Conservation (phyloP, 2,888 invertebrate genomes). For the Apotomis capreana region DNA sequence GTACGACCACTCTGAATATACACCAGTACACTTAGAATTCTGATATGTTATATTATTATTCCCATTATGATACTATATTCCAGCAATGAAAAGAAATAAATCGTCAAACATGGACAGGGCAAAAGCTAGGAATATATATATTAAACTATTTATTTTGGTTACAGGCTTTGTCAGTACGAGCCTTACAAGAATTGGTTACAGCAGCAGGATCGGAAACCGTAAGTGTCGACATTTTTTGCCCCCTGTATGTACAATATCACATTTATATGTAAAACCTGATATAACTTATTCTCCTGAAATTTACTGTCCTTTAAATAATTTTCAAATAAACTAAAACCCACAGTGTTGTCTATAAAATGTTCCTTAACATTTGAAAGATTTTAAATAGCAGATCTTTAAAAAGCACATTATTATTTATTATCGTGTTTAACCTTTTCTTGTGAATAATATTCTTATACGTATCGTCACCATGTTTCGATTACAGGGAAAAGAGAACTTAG, state of each 20-base stretch:
- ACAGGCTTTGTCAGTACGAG: conserved; percentile 97
- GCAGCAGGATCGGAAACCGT: conserved; percentile 97
- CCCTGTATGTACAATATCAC: conserved; percentile 39
- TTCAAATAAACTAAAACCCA: conserved; percentile 45
- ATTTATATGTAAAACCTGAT: conserved; percentile 54
- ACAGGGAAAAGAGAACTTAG: conserved; percentile 82
- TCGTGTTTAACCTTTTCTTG: conserved; percentile 53
- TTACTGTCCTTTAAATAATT: conserved; percentile 54
- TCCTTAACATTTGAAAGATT: conserved; percentile 57
- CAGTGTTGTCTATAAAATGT: conserved; percentile 47
- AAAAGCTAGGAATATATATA: neutral
- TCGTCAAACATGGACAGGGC: too few species aligned
- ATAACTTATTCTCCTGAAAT: conserved; percentile 66
- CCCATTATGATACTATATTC: too few species aligned
- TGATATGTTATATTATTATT: too few species aligned
- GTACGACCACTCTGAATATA: too few species aligned
- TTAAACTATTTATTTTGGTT: conserved; percentile 42
- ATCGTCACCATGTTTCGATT: conserved; percentile 74
- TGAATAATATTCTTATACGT: conserved; percentile 76
- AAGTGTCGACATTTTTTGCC: conserved; percentile 72
- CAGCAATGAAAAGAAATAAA: too few species aligned
- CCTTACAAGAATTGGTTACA: conserved; percentile 98
- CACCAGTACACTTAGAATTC: too few species aligned
- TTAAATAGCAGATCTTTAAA: conserved; percentile 64
- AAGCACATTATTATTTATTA: conserved; percentile 33